These are phyloP conservation scores for Tethea ocularis DNA, from an alignment of 2,888 invertebrate species.

Conservation along the genomic window DNA sequence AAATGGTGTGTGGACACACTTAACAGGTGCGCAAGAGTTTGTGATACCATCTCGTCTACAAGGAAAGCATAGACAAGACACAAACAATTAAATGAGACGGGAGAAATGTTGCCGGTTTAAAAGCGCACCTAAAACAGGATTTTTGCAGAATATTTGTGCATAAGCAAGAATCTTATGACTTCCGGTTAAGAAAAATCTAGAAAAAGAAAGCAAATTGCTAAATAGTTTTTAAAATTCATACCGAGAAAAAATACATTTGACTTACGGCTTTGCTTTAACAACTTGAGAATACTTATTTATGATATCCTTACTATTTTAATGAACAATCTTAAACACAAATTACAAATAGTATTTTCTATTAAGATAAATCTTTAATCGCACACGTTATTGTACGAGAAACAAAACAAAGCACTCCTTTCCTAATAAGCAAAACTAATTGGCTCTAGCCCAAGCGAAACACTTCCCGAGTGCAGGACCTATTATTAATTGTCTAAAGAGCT, in stretches of 20 bases:
- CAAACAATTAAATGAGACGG: conserved; percentile 41
- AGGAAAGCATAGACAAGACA: conserved; percentile 45
- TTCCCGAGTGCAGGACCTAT: not conserved
- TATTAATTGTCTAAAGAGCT: not conserved
- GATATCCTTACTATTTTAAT: not conserved
- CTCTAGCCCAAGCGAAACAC: not conserved
- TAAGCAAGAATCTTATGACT: not conserved
- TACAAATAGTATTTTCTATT: conserved; percentile 1
- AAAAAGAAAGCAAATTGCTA: too few species aligned
- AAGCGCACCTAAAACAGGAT: not conserved
- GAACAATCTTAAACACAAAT: not conserved
- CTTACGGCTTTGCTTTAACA: too few species aligned
- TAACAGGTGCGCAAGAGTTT: conserved; percentile 36
- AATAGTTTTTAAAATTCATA: too few species aligned
- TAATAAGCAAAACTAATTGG: not conserved
- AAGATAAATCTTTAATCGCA: conserved; percentile 5
- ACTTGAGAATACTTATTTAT: too few species aligned
- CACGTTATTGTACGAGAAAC: not conserved
- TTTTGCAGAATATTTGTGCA: not conserved
- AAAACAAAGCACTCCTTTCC: not conserved
- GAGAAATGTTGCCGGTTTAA: not conserved
- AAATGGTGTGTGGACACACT: conserved; percentile 40
- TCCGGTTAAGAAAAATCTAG: not conserved
- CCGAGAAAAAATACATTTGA: too few species aligned
- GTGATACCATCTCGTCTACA: conserved; percentile 41